A percentile compares a stretch with the other conserved stretches of the same genome.
These are phyloP conservation scores for Sarcophaga rosellei DNA, from an alignment of 2,888 invertebrate species.

Conservation along the genomic window DNA sequence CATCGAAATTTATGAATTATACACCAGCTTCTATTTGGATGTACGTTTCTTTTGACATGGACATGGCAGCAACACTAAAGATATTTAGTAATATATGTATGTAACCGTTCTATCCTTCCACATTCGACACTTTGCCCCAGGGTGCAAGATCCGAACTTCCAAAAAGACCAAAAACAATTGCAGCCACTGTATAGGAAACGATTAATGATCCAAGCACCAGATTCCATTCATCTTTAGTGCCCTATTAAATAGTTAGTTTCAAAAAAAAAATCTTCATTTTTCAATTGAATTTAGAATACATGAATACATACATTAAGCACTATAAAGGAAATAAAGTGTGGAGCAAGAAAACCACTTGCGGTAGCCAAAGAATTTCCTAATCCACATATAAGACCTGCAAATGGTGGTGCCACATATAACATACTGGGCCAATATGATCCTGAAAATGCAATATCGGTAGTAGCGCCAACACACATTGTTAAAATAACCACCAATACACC, in stretches of 20 bases:
- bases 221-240: conserved; percentile 81
- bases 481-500: conserved; percentile 77
- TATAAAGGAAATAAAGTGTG: conserved; percentile 78
- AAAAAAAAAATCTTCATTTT: conserved; percentile 10
- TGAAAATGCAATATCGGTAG: conserved; percentile 79
- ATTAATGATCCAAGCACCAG: conserved; percentile 79
- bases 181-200: conserved; percentile 77
- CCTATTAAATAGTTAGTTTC: conserved; percentile 72
- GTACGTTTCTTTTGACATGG: not conserved
- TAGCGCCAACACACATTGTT: conserved; percentile 77
- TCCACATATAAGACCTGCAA: conserved; percentile 81
- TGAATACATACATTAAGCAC: conserved; percentile 55
- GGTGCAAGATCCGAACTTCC: conserved; percentile 80
- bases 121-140: conserved; percentile 77
- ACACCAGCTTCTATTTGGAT: not conserved
- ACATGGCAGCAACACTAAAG: not conserved
- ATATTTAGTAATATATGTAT: not conserved
- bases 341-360: conserved; percentile 80
- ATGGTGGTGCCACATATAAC: conserved; percentile 82
- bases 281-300: conserved; percentile 24
- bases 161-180: conserved; percentile 78
- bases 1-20: not conserved
- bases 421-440: conserved; percentile 81
- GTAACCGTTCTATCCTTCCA: not conserved
- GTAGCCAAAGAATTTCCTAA: conserved; percentile 81